Evolutionary conservation across 2,113 vertebrate species (phyloP), one percentile per base, ranked within the genome.

Genomic region (Coryphaenoides rupestris): DNA sequence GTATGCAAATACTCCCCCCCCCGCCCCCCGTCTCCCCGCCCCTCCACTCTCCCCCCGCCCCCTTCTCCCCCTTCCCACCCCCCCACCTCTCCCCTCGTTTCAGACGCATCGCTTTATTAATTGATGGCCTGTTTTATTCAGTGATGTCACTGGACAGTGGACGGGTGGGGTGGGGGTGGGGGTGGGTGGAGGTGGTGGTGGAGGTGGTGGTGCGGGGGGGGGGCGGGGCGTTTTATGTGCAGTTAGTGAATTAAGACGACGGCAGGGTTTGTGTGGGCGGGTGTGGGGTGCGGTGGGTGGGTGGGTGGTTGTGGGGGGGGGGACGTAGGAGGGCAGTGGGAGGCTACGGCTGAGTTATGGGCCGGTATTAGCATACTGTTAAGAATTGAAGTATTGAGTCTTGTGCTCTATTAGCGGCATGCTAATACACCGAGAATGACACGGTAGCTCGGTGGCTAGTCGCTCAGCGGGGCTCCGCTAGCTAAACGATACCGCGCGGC

Each of bases 1-100:
- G 97, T 99, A 98, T 91, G 93, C 89, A 91, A 90, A 93, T 87
- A 82, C 74, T 73, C 82, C 78, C 65, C 50, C 50, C 58, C 59
- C 62, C 67, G 22, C n/a, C 69, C 56, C 65, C 4, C 28, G 4
- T 10, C n/a, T 67, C 56, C 65, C 4, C 28, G 4, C 28, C 28
- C 28, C 24, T 3, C 6, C 24, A 3, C 24, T 6, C 24, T 26
- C 28, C 28, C 28, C 28, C 5, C 3, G 28, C 28, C 2, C 28
- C 2, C 5, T 5, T 86, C 62, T 74, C 4, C 28, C 1, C 28
- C 28, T 10, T 6, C 3, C 6, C 24, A 3, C 24, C 28, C 28
- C 28, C 28, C 5, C 3, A 10, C 28, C 2, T 10, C 2, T 9
- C 5, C 4, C 5, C 4, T 33, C 3, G 28, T 33, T 69, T 71